Conservation (phyloP, 2,797 vertebrate genomes). For the Coregonus suidteri region DNA sequence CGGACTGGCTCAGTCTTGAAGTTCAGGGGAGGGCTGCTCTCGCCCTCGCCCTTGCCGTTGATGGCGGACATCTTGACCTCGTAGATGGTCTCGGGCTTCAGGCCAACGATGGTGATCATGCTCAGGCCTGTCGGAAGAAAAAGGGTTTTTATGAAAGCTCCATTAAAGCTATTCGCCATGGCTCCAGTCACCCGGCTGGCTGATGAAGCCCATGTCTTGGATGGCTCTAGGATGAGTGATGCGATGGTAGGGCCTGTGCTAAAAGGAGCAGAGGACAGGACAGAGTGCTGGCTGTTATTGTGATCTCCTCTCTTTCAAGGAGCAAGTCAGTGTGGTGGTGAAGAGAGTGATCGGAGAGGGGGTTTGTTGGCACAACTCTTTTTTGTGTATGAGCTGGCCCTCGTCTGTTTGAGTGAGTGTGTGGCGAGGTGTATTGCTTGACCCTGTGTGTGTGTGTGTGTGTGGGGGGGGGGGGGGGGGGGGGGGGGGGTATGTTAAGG, state of each 20-base stretch:
- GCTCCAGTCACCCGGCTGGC: not conserved
- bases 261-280: not conserved
- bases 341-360: too few relatives aligned
- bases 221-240: not conserved
- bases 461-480: not conserved
- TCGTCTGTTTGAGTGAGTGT: not conserved
- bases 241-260: not conserved
- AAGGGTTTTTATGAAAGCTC: constrained; percentile 5
- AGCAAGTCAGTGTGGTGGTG: not conserved
- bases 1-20: constrained; percentile 96
- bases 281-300: not conserved
- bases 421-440: not conserved
- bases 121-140: constrained; percentile 74
- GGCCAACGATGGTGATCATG: constrained; percentile 81
- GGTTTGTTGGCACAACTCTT: not conserved
- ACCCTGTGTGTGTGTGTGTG: not conserved
- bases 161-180: not conserved
- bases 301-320: not conserved
- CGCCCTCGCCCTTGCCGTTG: constrained; percentile 94
- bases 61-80: constrained; percentile 88
- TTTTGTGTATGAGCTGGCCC: not conserved
- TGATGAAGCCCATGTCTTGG: not conserved
- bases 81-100: constrained; percentile 90
- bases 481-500: not conserved
- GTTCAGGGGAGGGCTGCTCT: constrained; percentile 77